phyloP scores from a whole-genome alignment of 37 sponge, comb jelly and placozoan genomes.

The Beroe forskalii region DNA sequence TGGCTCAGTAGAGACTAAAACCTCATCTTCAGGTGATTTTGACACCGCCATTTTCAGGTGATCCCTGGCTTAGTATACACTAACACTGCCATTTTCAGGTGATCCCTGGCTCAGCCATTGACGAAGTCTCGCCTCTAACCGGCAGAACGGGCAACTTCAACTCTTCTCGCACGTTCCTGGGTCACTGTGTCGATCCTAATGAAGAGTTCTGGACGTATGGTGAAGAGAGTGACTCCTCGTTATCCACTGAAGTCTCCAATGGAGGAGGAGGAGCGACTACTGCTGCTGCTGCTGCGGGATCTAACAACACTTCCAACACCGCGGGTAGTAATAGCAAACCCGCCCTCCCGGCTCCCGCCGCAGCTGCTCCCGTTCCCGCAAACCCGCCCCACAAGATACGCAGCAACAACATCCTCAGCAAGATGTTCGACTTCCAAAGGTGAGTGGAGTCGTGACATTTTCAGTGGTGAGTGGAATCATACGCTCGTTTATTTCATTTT shows the following conservation, averaged over 20 bases:
- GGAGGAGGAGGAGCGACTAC: neutral
- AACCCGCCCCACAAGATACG: neutral
- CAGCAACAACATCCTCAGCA: constrained; percentile 41
- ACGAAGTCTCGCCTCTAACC: constrained; percentile 39
- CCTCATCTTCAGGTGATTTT: too few relatives aligned
- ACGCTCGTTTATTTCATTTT: too few relatives aligned
- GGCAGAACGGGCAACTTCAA: constrained; percentile 42
- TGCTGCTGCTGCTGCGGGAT: neutral
- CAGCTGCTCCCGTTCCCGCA: neutral
- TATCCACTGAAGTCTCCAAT: neutral
- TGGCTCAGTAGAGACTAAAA: too few relatives aligned
- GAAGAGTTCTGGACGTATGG: constrained; percentile 59
- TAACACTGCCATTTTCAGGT: constrained; percentile 25
- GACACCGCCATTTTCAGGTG: too few relatives aligned
- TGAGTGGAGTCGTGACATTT: too few relatives aligned
- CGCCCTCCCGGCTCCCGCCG: neutral
- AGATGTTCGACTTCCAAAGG: constrained; percentile 61
- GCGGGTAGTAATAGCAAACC: too few relatives aligned
- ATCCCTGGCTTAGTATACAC: too few relatives aligned
- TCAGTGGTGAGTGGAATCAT: too few relatives aligned
- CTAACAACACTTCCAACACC: too few relatives aligned
- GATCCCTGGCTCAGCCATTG: neutral
- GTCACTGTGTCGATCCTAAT: constrained; percentile 52
- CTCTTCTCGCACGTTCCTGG: constrained; percentile 34
- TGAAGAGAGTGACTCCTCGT: constrained; percentile 37